Percentiles rank a stretch among this genome's conserved stretches.
phyloP scores from a whole-genome alignment of 2,113 vertebrate species.

The Corydoras maculifer region DNA sequence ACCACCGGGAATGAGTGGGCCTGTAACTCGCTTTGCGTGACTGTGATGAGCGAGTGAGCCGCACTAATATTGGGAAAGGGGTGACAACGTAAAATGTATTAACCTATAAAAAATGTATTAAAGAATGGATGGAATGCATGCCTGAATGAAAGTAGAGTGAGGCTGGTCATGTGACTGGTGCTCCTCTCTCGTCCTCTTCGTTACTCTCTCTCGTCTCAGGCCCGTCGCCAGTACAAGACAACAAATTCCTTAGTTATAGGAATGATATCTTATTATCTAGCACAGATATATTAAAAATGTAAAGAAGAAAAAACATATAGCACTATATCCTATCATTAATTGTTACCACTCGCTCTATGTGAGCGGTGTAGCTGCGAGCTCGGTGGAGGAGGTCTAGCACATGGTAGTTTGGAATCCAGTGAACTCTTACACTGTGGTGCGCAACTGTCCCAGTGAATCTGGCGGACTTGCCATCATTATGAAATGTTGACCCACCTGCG shows the following conservation, averaged over 20 bases:
- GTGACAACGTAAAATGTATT: conserved; percentile 17
- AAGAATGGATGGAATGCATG: conserved; percentile 35
- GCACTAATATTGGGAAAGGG: conserved; percentile 19
- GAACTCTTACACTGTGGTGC: conserved; percentile 33
- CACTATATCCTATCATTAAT: conserved; percentile 66
- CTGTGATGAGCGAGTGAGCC: conserved; percentile 30
- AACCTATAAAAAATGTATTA: conserved; percentile 36
- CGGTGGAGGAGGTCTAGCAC: conserved; percentile 53
- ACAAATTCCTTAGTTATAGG: conserved; percentile 66
- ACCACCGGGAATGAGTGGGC: not conserved
- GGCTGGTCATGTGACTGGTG: conserved; percentile 54
- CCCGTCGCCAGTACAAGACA: conserved; percentile 58
- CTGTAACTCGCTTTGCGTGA: not conserved
- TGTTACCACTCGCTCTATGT: conserved; percentile 67
- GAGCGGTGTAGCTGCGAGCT: conserved; percentile 62
- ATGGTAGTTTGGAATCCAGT: conserved; percentile 10
- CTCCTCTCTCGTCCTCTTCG: conserved; percentile 8
- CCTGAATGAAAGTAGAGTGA: conserved; percentile 58
- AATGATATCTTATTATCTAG: conserved; percentile 61
- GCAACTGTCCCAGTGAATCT: not conserved
- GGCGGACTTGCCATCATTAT: conserved; percentile 13
- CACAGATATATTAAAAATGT: conserved; percentile 65
- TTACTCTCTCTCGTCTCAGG: conserved; percentile 53
- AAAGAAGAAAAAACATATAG: conserved; percentile 68
- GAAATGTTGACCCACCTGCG: conserved; percentile 23